phyloP scores from a whole-genome alignment of 2,113 vertebrate species.

The Calidris pugnax region DNA sequence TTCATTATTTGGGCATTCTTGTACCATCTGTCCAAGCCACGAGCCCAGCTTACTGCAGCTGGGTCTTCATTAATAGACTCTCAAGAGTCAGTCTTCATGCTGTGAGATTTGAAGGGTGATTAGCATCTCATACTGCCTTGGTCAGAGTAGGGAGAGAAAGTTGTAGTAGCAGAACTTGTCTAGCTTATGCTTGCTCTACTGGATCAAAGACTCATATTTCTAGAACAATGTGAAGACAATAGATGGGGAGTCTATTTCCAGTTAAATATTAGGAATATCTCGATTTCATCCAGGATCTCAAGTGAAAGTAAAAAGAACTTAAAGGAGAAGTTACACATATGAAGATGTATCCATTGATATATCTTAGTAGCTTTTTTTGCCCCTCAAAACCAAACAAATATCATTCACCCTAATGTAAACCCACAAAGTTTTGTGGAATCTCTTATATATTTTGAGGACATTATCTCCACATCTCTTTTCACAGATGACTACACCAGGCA shows the following conservation, averaged over 20 bases:
- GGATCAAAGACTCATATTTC: neutral
- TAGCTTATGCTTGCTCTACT: neutral
- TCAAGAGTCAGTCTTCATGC: neutral
- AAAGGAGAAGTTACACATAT: neutral
- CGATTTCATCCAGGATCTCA: neutral
- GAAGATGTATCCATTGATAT: neutral
- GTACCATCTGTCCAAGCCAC: neutral
- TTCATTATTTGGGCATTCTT: conserved; percentile 21
- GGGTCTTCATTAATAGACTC: conserved; percentile 6
- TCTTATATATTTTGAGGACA: neutral
- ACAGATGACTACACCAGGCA: neutral
- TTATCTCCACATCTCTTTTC: neutral
- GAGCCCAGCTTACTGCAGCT: neutral
- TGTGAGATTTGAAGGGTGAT: neutral
- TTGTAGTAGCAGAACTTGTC: neutral
- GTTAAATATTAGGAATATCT: neutral
- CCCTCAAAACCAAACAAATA: neutral
- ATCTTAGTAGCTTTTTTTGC: neutral
- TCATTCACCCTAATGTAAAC: neutral
- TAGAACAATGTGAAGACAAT: neutral
- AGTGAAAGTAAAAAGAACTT: neutral
- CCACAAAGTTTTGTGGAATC: neutral
- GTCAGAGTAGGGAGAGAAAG: neutral
- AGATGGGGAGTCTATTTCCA: neutral
- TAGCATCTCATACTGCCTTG: neutral